These are phyloP conservation scores for Spea hammondii DNA, from an alignment of 2,797 vertebrate species.

Conservation along the genomic window DNA sequence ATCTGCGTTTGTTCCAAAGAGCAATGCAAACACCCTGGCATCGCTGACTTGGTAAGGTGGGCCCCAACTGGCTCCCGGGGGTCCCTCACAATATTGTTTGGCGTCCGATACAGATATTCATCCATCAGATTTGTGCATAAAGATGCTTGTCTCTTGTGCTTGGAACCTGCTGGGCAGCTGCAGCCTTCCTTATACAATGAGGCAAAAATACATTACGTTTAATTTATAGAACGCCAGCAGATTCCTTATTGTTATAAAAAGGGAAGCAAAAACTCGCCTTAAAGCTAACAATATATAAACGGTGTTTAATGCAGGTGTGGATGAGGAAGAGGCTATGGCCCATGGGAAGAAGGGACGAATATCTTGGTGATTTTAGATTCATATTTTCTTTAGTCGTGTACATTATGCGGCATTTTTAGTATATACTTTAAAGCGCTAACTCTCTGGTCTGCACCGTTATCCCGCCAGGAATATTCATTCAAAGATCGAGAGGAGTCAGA, in stretches of 20 bases:
- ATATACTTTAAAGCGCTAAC: background rate
- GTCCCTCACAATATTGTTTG: too few relatives aligned
- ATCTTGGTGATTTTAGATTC: background rate
- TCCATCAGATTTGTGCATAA: too few relatives aligned
- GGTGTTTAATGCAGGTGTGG: too few relatives aligned
- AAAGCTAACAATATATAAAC: too few relatives aligned
- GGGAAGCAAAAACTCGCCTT: too few relatives aligned
- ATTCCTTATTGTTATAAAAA: too few relatives aligned
- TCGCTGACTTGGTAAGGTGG: slow-evolving; percentile 74
- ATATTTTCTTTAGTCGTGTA: background rate
- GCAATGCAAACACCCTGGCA: slow-evolving; percentile 70
- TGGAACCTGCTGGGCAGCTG: background rate
- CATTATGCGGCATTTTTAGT: background rate
- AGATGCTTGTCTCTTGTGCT: background rate
- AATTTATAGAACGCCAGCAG: too few relatives aligned
- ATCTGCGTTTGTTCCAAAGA: slow-evolving; percentile 86
- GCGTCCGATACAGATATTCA: too few relatives aligned
- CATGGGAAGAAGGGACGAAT: background rate
- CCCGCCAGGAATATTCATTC: slow-evolving; percentile 64
- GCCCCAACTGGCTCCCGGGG: too few relatives aligned
- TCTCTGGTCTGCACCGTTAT: background rate
- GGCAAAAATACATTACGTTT: too few relatives aligned
- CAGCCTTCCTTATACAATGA: too few relatives aligned
- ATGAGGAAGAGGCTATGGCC: too few relatives aligned
- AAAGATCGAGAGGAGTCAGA: slow-evolving; percentile 82